Conservation (phyloP, 2,113 vertebrate species). For the Chionodraco myersi region DNA sequence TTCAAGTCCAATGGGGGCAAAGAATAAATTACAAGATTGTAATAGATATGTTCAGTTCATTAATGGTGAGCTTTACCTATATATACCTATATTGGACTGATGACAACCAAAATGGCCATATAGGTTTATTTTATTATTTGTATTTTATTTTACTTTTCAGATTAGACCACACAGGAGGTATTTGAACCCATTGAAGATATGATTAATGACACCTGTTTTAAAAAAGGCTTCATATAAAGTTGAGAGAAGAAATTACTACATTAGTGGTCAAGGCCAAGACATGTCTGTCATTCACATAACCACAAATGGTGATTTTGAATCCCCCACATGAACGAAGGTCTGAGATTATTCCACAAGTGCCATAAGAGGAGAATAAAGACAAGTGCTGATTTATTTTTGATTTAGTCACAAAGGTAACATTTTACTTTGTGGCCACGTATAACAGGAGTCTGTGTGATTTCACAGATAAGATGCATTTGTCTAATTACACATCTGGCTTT, state of each 20-base stretch:
- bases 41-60: background rate
- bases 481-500: background rate
- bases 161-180: no score
- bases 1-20: background rate
- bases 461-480: background rate
- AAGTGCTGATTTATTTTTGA: background rate
- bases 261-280: constrained; percentile 65
- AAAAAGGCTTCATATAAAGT: constrained; percentile 44
- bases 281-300: constrained; percentile 51
- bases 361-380: background rate
- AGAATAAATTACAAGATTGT: background rate
- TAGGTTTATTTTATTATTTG: no score
- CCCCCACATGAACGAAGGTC: constrained; percentile 35
- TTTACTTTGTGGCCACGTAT: background rate
- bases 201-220: constrained; percentile 59
- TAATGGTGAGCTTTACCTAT: no score
- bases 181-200: constrained; percentile 34
- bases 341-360: constrained; percentile 4
- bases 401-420: background rate
- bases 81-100: no score
- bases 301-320: constrained; percentile 43
- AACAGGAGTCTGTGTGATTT: background rate
- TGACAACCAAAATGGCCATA: no score
- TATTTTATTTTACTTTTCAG: no score
- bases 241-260: constrained; percentile 43